These are phyloP conservation scores for Acridotheres tristis DNA, from an alignment of 2,797 vertebrate species.

Conservation along the genomic window DNA sequence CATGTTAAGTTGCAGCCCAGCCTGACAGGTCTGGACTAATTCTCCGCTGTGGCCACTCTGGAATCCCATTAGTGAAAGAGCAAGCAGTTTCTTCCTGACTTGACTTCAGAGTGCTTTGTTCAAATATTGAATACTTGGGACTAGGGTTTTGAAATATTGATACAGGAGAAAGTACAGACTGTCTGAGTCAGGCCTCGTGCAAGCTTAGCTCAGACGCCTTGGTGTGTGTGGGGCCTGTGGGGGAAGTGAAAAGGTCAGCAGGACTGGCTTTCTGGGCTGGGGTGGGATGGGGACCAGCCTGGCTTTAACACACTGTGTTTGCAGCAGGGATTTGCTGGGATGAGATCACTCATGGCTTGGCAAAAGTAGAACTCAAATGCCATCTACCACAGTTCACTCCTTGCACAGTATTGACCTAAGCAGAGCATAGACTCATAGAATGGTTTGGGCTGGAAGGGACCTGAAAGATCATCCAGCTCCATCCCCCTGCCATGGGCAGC, in stretches of 20 bases:
- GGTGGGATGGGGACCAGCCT: neutral
- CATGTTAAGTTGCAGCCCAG: neutral
- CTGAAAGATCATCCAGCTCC: neutral
- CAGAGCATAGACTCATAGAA: neutral
- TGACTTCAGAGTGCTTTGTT: neutral
- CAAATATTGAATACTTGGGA: neutral
- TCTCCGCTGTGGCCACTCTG: neutral
- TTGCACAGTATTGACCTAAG: neutral
- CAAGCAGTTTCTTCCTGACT: neutral
- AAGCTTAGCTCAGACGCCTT: neutral
- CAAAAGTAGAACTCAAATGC: neutral
- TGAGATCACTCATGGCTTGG: neutral
- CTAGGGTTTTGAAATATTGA: conserved; percentile 9
- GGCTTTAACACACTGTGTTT: neutral
- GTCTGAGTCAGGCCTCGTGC: neutral
- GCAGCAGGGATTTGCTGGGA: neutral
- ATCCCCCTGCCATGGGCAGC: neutral
- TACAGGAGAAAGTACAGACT: neutral
- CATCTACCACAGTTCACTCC: neutral
- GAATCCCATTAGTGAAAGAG: conserved; percentile 2
- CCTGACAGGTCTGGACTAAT: neutral
- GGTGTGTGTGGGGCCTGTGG: neutral
- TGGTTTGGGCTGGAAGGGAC: neutral
- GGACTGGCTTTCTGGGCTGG: neutral
- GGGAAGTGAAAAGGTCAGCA: neutral